Evolutionary conservation across 2,113 vertebrate species (phyloP).

Genomic region (Amphiprion ocellaris): DNA sequence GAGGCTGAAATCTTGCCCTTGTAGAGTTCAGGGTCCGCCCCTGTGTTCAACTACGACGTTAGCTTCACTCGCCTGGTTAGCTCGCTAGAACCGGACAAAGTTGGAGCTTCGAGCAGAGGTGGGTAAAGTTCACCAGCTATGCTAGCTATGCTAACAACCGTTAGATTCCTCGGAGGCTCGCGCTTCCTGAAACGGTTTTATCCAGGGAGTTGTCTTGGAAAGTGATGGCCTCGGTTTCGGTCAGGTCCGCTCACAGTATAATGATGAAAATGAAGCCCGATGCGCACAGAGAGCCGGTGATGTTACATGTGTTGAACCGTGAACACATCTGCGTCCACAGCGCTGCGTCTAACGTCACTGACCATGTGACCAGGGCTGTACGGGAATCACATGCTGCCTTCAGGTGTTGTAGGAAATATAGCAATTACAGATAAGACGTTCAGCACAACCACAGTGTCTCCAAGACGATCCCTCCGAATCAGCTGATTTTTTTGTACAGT

Average conservation of each 20-base stretch:
- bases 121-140: slow-evolving; percentile 47
- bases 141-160: slow-evolving; percentile 48
- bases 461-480: too few species aligned
- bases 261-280: background rate
- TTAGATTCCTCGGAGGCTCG: background rate
- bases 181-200: background rate
- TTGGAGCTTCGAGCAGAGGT: background rate
- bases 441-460: background rate
- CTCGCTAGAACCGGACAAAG: background rate
- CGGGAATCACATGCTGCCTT: slow-evolving; percentile 30
- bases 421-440: background rate
- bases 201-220: too few species aligned
- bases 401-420: slow-evolving; percentile 1
- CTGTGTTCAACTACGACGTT: background rate
- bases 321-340: slow-evolving; percentile 4
- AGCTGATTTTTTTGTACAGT: too few species aligned
- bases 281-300: slow-evolving; percentile 5
- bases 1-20: background rate
- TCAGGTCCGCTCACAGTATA: background rate
- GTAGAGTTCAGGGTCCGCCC: slow-evolving; percentile 1
- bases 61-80: background rate
- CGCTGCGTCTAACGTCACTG: slow-evolving; percentile 46
- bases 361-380: slow-evolving; percentile 40
- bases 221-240: background rate
- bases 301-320: slow-evolving; percentile 28